Conservation (phyloP, 2,888 invertebrate genomes). For the Chloromyia formosa region DNA sequence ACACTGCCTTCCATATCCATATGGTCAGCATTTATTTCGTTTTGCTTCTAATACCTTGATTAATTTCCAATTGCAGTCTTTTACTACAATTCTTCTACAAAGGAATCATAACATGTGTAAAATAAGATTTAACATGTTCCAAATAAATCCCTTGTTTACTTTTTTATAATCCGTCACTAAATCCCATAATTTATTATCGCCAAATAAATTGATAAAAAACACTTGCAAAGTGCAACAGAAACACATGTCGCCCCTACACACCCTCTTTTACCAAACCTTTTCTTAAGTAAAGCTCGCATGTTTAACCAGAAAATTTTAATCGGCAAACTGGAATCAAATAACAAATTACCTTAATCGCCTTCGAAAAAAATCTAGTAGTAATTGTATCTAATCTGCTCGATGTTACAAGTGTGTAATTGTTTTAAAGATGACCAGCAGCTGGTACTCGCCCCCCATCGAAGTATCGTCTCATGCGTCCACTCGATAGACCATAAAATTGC, state of each 20-base stretch:
- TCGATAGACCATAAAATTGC: conserved; percentile 45
- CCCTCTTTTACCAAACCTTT: background rate
- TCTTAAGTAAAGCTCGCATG: too few species aligned
- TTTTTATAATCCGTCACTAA: conserved; percentile 32
- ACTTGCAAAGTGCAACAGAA: background rate
- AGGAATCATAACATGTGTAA: conserved; percentile 33
- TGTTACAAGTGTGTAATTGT: conserved; percentile 18
- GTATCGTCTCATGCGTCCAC: background rate
- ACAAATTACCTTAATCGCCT: too few species aligned
- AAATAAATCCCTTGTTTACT: conserved; percentile 23
- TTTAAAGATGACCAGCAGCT: conserved; percentile 38
- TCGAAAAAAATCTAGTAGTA: too few species aligned
- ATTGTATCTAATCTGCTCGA: too few species aligned
- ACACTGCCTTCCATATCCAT: too few species aligned
- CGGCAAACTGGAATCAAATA: too few species aligned
- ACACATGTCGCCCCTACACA: conserved; percentile 18
- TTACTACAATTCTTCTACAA: background rate
- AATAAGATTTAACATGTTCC: background rate
- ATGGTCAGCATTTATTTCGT: too few species aligned
- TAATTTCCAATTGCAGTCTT: too few species aligned
- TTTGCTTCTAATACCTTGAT: too few species aligned
- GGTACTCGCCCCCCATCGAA: background rate
- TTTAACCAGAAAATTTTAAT: too few species aligned
- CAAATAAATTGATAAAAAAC: conserved; percentile 37
- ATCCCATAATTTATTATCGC: conserved; percentile 38